These are phyloP conservation scores for Azorinus chamasolen DNA, from an alignment of 2,888 invertebrate species.

Conservation along the genomic window DNA sequence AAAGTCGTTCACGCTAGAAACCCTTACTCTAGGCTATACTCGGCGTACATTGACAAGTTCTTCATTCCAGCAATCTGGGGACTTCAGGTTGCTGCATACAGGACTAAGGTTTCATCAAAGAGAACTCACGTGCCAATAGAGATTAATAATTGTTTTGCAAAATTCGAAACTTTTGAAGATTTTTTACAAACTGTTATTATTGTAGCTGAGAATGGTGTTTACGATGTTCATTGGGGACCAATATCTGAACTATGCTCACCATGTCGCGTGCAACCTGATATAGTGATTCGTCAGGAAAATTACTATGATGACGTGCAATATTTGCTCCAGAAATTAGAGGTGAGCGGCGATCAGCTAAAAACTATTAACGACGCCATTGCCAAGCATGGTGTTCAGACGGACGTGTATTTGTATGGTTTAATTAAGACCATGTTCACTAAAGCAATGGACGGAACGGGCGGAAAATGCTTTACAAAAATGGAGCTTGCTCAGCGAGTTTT, in stretches of 20 bases:
- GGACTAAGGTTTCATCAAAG: no score
- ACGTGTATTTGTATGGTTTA: constrained; percentile 10
- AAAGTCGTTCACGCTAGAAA: constrained; percentile 30
- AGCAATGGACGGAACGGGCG: no score
- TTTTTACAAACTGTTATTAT: constrained; percentile 21
- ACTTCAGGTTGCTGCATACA: neutral
- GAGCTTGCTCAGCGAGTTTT: no score
- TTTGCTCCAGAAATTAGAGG: neutral
- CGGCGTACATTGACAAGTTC: constrained; percentile 41
- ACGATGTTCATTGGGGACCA: constrained; percentile 32
- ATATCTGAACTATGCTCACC: constrained; percentile 9
- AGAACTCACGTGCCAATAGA: neutral
- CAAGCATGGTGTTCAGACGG: constrained; percentile 15
- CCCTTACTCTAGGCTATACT: constrained; percentile 34
- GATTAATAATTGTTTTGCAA: neutral
- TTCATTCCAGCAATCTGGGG: constrained; percentile 24
- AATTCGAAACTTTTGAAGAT: constrained; percentile 29
- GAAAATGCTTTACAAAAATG: no score
- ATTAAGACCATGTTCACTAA: constrained; percentile 20
- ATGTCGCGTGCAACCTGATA: constrained; percentile 13
- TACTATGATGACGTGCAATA: constrained; percentile 17
- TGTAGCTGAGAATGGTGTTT: neutral
- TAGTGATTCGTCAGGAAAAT: constrained; percentile 21
- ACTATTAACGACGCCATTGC: constrained; percentile 10
- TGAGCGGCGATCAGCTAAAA: neutral